Evolutionary conservation across 2,888 invertebrate species (phyloP).

Genomic region (Andrena hattorfiana): DNA sequence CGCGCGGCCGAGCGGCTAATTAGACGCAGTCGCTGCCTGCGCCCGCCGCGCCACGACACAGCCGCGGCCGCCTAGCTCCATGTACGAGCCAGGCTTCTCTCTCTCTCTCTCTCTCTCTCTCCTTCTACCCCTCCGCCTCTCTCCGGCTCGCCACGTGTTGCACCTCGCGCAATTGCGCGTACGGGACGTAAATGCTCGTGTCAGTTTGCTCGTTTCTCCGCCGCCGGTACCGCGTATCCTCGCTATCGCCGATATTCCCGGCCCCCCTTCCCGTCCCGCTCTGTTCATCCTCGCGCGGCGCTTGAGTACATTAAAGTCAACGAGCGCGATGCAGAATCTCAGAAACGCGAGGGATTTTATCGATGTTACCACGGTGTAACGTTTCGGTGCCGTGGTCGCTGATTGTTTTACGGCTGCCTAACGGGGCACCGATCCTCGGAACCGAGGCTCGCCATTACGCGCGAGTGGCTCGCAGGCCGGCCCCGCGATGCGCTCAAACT

Average conservation of each 20-base stretch:
- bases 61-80: neutral
- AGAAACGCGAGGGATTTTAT: constrained; percentile 41
- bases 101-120: too few relatives aligned
- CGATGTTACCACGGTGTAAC: constrained; percentile 33
- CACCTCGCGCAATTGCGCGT: constrained; percentile 63
- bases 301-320: constrained; percentile 38
- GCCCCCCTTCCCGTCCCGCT: neutral
- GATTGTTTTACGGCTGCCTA: constrained; percentile 49
- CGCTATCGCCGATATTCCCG: neutral
- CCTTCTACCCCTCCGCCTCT: neutral
- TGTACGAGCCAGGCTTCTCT: neutral
- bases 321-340: constrained; percentile 38
- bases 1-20: constrained; percentile 78
- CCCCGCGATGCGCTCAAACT: neutral
- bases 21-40: constrained; percentile 75
- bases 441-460: constrained; percentile 20
- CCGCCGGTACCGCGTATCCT: constrained; percentile 13
- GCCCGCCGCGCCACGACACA: constrained; percentile 38
- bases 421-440: constrained; percentile 3
- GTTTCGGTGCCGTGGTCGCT: constrained; percentile 25
- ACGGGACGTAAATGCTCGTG: constrained; percentile 45
- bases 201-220: constrained; percentile 46
- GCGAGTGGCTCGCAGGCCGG: neutral
- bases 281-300: neutral
- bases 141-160: constrained; percentile 59